Evolutionary conservation across 2,888 invertebrate genomes (phyloP).

Genomic region (Eupithecia inturbata): DNA sequence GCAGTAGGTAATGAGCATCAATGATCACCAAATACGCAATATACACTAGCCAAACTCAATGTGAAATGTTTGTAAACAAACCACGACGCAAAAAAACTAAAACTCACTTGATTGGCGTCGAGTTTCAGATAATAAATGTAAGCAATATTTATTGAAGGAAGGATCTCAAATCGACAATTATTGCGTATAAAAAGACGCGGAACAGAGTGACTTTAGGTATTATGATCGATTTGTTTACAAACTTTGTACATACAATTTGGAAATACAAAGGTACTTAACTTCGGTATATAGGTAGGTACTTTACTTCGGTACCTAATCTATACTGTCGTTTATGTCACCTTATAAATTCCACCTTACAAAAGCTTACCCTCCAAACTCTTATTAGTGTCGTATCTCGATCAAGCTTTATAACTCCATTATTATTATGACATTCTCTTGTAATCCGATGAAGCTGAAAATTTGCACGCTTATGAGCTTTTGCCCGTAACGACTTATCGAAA

Average conservation of each 20-base stretch:
- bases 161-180: too few relatives aligned
- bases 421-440: constrained; percentile 16
- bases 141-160: too few relatives aligned
- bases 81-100: too few relatives aligned
- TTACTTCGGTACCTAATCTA: not conserved
- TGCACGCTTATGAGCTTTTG: constrained; percentile 13
- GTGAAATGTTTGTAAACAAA: too few relatives aligned
- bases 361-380: constrained; percentile 4
- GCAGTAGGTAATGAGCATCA: not conserved
- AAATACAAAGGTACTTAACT: too few relatives aligned
- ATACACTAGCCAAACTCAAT: too few relatives aligned
- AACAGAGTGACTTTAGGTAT: too few relatives aligned
- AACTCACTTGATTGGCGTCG: too few relatives aligned
- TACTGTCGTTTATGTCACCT: not conserved
- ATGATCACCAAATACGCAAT: not conserved
- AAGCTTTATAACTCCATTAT: constrained; percentile 16
- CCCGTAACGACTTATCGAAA: constrained; percentile 17
- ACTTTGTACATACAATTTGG: too few relatives aligned
- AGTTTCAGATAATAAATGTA: too few relatives aligned
- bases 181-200: too few relatives aligned
- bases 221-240: too few relatives aligned
- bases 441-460: constrained; percentile 18
- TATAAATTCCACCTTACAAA: not conserved
- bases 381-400: constrained; percentile 14
- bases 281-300: not conserved